These are phyloP conservation scores for Ailuropoda melanoleuca DNA, from an alignment of 2,113 vertebrate genomes.

Conservation along the genomic window DNA sequence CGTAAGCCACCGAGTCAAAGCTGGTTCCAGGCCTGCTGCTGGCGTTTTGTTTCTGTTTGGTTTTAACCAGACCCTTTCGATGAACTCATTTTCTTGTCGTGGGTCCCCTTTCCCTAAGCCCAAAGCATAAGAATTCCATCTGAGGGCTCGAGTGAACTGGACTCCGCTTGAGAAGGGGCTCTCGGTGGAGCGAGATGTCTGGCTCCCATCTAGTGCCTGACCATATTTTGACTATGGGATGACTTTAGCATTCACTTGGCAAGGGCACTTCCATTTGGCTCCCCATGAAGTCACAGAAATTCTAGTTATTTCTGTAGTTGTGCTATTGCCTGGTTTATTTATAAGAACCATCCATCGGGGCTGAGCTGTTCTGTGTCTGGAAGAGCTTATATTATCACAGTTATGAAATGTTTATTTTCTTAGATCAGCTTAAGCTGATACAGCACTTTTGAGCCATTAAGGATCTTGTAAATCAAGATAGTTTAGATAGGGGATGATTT, in stretches of 20 bases:
- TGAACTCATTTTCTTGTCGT: neutral
- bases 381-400: slow-evolving; percentile 35
- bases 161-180: neutral
- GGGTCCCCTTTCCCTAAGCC: neutral
- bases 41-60: neutral
- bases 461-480: slow-evolving; percentile 71
- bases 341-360: slow-evolving; percentile 32
- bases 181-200: neutral
- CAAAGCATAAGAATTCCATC: neutral
- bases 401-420: slow-evolving; percentile 73
- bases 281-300: slow-evolving; percentile 44
- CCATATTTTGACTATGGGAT: neutral
- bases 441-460: slow-evolving; percentile 64
- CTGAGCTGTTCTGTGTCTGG: slow-evolving; percentile 34
- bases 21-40: neutral
- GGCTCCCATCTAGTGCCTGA: neutral
- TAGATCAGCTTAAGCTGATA: slow-evolving; percentile 70
- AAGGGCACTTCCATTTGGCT: slow-evolving; percentile 53
- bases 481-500: slow-evolving; percentile 68
- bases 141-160: neutral
- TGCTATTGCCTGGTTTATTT: slow-evolving; percentile 48
- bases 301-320: slow-evolving; percentile 63
- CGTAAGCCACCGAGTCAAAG: neutral
- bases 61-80: neutral
- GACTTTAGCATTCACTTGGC: slow-evolving; percentile 40